phyloP scores from a whole-genome alignment of 2,113 vertebrate genomes.

The Corynorhinus townsendii region DNA sequence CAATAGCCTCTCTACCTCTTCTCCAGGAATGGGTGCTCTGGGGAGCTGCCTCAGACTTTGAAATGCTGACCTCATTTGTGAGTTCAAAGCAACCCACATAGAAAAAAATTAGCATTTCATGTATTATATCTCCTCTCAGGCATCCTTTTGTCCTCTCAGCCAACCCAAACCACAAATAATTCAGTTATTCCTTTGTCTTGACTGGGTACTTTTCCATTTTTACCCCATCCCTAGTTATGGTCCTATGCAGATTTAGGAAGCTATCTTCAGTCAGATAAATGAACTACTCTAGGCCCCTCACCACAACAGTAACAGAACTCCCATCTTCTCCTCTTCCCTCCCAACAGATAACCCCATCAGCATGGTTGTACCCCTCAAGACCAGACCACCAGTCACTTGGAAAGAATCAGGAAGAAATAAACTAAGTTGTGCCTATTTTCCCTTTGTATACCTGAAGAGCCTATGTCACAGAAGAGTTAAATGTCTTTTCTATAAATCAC shows the following conservation, averaged over 20 bases:
- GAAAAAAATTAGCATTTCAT: background rate
- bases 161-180: background rate
- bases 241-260: background rate
- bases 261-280: background rate
- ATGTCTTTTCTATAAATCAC: conserved; percentile 30
- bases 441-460: conserved; percentile 4
- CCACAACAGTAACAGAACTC: background rate
- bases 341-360: background rate
- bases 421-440: background rate
- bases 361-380: background rate
- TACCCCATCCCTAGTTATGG: background rate
- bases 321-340: background rate
- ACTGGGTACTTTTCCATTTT: background rate
- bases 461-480: conserved; percentile 5
- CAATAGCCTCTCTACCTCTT: background rate
- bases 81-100: conserved; percentile 32
- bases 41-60: background rate
- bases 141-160: background rate
- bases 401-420: background rate
- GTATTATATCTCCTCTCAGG: background rate
- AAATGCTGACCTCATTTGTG: background rate
- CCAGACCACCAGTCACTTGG: background rate
- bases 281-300: background rate
- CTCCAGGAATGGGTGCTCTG: background rate
- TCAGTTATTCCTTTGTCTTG: background rate